These are phyloP conservation scores for Furcifer pardalis DNA, from an alignment of 2,797 vertebrate species.

Conservation along the genomic window DNA sequence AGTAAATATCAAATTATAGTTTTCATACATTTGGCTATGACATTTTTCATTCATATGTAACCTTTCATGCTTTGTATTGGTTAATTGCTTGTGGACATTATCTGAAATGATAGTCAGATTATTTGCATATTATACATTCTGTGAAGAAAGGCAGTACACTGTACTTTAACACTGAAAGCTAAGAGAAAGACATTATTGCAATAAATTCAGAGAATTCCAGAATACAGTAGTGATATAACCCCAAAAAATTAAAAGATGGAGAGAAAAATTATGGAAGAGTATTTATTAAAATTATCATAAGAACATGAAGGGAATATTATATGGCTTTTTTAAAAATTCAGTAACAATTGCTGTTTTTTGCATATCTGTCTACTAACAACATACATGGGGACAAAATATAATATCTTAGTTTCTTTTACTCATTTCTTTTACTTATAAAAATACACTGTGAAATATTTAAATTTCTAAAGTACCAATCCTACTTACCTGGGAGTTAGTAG, in stretches of 20 bases:
- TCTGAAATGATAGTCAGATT: not conserved
- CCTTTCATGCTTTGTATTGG: not conserved
- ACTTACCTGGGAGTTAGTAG: not conserved
- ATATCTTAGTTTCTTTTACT: too few relatives aligned
- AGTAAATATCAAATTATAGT: not conserved
- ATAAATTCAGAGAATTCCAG: not conserved
- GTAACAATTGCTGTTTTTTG: too few relatives aligned
- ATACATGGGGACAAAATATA: not conserved
- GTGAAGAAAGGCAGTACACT: not conserved
- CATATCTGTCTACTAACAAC: not conserved
- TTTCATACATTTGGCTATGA: not conserved
- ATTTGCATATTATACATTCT: not conserved
- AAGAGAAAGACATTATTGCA: not conserved
- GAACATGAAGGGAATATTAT: not conserved
- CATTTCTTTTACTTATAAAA: not conserved
- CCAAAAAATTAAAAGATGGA: not conserved
- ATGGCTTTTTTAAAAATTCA: not conserved
- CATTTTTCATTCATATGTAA: not conserved
- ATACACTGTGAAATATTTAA: not conserved
- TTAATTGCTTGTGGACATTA: not conserved
- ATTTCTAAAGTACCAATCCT: not conserved
- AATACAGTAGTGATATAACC: not conserved
- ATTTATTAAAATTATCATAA: not conserved
- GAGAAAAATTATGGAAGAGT: not conserved
- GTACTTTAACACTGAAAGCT: not conserved